Conservation (phyloP, 2,888 invertebrate species). For the Tanypteryx hageni region DNA sequence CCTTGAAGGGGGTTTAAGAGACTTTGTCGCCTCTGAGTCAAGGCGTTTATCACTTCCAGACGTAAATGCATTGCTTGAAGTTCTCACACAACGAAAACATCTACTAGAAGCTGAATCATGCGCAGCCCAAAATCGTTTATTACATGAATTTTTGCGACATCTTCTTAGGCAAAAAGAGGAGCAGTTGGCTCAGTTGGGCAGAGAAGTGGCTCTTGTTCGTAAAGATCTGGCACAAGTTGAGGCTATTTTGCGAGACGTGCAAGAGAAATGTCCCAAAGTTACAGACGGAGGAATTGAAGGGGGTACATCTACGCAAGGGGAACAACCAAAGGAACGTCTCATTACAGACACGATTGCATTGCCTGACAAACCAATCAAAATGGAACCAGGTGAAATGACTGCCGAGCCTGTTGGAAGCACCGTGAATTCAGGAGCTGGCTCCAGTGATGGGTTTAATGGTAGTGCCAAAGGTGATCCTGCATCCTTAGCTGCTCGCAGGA, state of each 20-base stretch:
- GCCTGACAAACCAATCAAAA: conserved; percentile 65
- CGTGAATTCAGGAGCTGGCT: conserved; percentile 6
- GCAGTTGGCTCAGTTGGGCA: conserved; percentile 81
- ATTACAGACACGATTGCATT: conserved; percentile 72
- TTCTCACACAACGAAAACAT: conserved; percentile 87
- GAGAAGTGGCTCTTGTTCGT: conserved; percentile 86
- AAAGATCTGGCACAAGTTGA: conserved; percentile 85
- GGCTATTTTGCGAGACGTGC: conserved; percentile 76
- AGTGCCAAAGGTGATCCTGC: conserved; percentile 69
- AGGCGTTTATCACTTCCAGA: conserved; percentile 86
- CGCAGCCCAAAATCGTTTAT: conserved; percentile 87
- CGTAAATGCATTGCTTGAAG: conserved; percentile 88
- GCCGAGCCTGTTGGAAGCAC: conserved; percentile 52
- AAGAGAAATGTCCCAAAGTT: conserved; percentile 77
- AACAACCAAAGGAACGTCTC: conserved; percentile 78
- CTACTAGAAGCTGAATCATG: conserved; percentile 88
- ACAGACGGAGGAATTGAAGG: conserved; percentile 79
- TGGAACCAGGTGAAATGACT: conserved; percentile 66
- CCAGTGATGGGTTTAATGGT: conserved; percentile 47
- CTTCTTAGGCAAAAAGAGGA: conserved; percentile 85
- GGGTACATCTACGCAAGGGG: conserved; percentile 78
- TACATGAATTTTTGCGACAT: conserved; percentile 89
- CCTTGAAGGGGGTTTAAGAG: conserved; percentile 77
- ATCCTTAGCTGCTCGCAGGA: conserved; percentile 82
- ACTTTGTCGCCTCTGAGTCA: conserved; percentile 83